phyloP scores from a whole-genome alignment of 2,113 vertebrate species.

The Sceloporus tristichus region DNA sequence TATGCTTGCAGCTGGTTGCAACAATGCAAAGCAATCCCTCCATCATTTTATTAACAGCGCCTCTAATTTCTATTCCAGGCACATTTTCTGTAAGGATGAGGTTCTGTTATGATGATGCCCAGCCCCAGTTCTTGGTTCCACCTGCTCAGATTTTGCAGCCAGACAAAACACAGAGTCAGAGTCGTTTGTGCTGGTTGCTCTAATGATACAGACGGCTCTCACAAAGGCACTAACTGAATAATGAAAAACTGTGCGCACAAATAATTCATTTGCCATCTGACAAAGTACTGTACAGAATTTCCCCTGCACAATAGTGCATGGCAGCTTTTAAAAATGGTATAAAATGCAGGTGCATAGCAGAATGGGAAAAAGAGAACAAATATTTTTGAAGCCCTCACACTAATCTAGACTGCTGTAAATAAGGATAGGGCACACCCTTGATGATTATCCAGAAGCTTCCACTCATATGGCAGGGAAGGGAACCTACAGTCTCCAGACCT shows the following conservation, averaged over 20 bases:
- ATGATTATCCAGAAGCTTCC: background rate
- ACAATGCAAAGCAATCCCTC: background rate
- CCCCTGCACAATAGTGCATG: background rate
- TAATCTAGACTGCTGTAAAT: background rate
- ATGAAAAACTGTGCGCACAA: constrained; percentile 26
- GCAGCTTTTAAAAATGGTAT: constrained; percentile 24
- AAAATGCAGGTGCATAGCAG: background rate
- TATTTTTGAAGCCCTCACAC: background rate
- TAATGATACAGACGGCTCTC: background rate
- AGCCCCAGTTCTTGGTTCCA: background rate
- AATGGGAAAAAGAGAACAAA: background rate
- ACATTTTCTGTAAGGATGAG: background rate
- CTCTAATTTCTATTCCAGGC: background rate
- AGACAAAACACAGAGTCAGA: background rate
- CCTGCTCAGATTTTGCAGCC: background rate
- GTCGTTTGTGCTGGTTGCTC: background rate
- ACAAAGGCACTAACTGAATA: background rate
- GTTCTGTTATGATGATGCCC: background rate
- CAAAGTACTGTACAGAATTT: constrained; percentile 5
- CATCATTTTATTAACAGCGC: background rate
- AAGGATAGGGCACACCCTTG: background rate
- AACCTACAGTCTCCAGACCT: background rate
- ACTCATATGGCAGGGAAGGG: background rate
- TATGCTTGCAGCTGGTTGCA: constrained; percentile 16
- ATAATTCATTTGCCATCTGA: constrained; percentile 20